Evolutionary conservation across 1,140 invertebrate genomes (phyloP).

Genomic region (Papilio polyxenes): DNA sequence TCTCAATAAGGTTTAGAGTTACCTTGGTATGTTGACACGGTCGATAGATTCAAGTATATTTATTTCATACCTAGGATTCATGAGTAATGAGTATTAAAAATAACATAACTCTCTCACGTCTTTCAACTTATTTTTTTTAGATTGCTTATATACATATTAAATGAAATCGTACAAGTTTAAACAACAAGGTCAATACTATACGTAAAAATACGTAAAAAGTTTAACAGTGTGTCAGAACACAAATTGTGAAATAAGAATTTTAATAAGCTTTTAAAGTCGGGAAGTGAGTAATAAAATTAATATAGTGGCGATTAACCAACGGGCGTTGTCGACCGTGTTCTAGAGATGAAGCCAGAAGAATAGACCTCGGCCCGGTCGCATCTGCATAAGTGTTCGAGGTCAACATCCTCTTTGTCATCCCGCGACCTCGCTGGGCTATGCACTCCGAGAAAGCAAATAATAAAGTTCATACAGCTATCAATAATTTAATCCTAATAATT

Average conservation of each 20-base stretch:
- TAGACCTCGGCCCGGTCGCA: slow-evolving; percentile 55
- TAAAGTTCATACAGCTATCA: slow-evolving; percentile 18
- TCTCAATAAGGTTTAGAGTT: slow-evolving; percentile 1
- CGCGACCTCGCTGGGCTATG: slow-evolving; percentile 30
- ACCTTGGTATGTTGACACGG: not conserved
- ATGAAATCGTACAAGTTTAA: not conserved
- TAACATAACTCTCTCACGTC: no score
- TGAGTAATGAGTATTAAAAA: no score
- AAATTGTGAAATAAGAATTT: not conserved
- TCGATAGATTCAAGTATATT: not conserved
- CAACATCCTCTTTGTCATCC: slow-evolving; percentile 56
- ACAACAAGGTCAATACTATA: not conserved
- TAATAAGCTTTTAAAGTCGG: not conserved
- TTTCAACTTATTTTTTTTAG: no score
- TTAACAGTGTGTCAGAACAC: not conserved
- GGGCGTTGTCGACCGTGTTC: not conserved
- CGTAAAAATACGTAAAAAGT: not conserved
- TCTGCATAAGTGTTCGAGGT: slow-evolving; percentile 64
- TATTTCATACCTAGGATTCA: not conserved
- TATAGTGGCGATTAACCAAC: not conserved
- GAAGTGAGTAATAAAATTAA: slow-evolving; percentile 20
- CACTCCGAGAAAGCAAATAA: slow-evolving; percentile 27
- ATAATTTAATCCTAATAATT: not conserved
- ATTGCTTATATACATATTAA: no score
- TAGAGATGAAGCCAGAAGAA: slow-evolving; percentile 54